These are phyloP conservation scores for Hafferia zeledoni DNA, from an alignment of 2,797 vertebrate genomes.

Conservation along the genomic window DNA sequence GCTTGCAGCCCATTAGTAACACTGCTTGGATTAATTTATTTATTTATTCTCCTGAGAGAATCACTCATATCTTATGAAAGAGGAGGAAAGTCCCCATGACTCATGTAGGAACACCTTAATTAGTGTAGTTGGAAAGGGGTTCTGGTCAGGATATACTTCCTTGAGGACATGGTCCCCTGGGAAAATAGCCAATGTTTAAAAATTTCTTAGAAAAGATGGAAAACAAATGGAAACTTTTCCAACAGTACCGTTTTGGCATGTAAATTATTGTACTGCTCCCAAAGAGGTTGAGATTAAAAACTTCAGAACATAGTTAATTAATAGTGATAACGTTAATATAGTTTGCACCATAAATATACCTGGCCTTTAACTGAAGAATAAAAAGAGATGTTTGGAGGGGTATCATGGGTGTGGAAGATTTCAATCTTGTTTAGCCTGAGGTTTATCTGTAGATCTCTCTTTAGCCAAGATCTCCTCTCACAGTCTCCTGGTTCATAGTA, in stretches of 20 bases:
- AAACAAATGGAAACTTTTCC: slow-evolving; percentile 12
- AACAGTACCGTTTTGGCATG: slow-evolving; percentile 18
- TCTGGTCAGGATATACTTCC: not conserved
- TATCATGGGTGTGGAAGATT: slow-evolving; percentile 41
- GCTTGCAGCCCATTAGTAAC: not conserved
- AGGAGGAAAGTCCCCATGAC: slow-evolving; percentile 60
- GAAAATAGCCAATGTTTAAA: slow-evolving; percentile 1
- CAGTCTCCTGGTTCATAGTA: slow-evolving; percentile 11
- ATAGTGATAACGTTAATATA: slow-evolving; percentile 5
- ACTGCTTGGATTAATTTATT: not conserved
- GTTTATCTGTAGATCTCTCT: slow-evolving; percentile 38
- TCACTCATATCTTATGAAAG: slow-evolving; percentile 42
- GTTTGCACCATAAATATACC: slow-evolving; percentile 45
- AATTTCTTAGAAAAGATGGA: not conserved
- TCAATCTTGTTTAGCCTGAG: slow-evolving; percentile 51
- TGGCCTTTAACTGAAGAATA: slow-evolving; percentile 33
- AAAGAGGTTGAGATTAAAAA: slow-evolving; percentile 25
- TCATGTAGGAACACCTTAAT: slow-evolving; percentile 62
- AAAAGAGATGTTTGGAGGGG: slow-evolving; percentile 28
- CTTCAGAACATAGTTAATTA: slow-evolving; percentile 31
- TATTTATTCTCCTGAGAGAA: not conserved
- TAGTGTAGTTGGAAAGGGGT: not conserved
- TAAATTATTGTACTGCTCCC: not conserved
- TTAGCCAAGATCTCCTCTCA: slow-evolving; percentile 36
- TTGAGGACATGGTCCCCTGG: slow-evolving; percentile 5